These are phyloP conservation scores for Netelia virgata DNA, from an alignment of 2,888 invertebrate genomes.

Conservation along the genomic window DNA sequence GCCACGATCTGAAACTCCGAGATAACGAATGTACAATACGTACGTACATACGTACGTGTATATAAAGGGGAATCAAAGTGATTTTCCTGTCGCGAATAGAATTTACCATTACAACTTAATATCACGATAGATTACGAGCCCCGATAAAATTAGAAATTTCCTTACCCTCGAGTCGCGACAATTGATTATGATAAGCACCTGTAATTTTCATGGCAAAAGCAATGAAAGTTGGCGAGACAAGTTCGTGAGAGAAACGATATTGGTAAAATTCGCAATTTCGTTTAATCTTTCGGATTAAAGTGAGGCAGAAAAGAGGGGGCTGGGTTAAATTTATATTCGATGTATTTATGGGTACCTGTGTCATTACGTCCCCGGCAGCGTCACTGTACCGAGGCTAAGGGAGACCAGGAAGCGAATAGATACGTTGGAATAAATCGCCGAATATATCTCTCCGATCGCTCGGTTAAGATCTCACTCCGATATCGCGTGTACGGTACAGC, in stretches of 20 bases:
- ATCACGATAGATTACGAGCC: constrained; percentile 46
- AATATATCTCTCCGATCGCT: constrained; percentile 71
- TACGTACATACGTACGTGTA: not conserved
- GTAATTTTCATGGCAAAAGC: constrained; percentile 49
- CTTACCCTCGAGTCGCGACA: constrained; percentile 51
- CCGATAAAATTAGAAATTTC: constrained; percentile 57
- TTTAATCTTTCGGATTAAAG: constrained; percentile 19
- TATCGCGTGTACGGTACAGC: constrained; percentile 69
- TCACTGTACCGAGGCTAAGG: not conserved
- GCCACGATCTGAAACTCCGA: constrained; percentile 39
- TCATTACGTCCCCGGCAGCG: constrained; percentile 36
- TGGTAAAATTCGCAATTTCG: constrained; percentile 56
- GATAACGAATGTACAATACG: constrained; percentile 15
- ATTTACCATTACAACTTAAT: constrained; percentile 49
- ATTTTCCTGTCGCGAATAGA: constrained; percentile 45
- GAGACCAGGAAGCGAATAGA: constrained; percentile 64
- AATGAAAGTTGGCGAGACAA: constrained; percentile 49
- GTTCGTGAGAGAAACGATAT: constrained; percentile 62
- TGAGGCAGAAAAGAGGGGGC: not conserved
- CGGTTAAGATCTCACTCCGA: constrained; percentile 62
- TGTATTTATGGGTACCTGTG: constrained; percentile 35
- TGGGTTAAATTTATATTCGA: constrained; percentile 32
- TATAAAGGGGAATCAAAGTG: constrained; percentile 36
- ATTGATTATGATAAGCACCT: constrained; percentile 53
- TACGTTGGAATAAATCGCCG: constrained; percentile 71